Evolutionary conservation across 2,888 invertebrate species (phyloP), one percentile per base, ranked within the genome.

Genomic region (Autographa pulchrina): DNA sequence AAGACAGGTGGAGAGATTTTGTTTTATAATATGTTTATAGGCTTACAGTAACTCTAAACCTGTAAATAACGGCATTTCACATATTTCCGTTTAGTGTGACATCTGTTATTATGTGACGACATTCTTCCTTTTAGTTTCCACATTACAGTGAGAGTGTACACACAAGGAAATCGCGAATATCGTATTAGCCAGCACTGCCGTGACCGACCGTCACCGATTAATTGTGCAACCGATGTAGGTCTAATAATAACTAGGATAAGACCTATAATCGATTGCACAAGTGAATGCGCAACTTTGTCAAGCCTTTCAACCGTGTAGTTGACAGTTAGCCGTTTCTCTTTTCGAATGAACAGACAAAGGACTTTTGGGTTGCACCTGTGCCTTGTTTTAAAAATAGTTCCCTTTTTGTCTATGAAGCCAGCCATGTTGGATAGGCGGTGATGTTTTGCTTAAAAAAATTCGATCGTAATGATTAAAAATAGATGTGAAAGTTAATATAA

Each of bases 131-230:
- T 66, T 71, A 66, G 58, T 82, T 78, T 76, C 80, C 83, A 82
- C 77, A 82, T 83, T 66, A 63, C 63, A 79, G 85, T 80, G 75
- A 84, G 84, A 85, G 84, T 81, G 65, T 62, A 25, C 60, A 61
- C 56, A 82, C 72, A 58, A 83, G 85, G 85, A 84, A 84, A 79
- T 81, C 73, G 70, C 82, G 62, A 81, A 80, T 81, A 81, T 77
- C 71, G 68, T 77, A 81, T 83, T 75, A 81, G 71, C 60, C 77
- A 71, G 73, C 72, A 81, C 43, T 77, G 72, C 84, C 85, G 84
- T 84, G 84, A 80, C 84, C 69, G 67, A 66, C 70, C 66, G 65
- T 70, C 80, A 77, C 70, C 69, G 70, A 69, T 74, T 74, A 71
- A 71, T 85, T 80, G 75, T 73, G 84, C 80, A 83, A 85, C 62